phyloP scores from a whole-genome alignment of 2,797 vertebrate genomes.

The Acanthurus lineatus region DNA sequence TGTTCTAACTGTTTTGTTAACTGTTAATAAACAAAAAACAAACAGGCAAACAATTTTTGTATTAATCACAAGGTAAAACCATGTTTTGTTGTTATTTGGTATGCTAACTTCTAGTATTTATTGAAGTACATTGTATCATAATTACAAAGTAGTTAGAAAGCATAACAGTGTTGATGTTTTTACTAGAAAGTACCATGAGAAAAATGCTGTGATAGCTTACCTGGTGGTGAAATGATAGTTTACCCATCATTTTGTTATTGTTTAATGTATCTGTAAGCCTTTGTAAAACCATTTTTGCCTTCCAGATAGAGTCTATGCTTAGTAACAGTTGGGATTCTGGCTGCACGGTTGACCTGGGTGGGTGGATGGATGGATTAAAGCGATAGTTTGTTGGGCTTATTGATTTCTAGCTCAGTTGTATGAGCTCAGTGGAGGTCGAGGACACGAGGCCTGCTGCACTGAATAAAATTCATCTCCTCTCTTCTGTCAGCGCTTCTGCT shows the following conservation, averaged over 20 bases:
- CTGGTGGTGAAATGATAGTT: background rate
- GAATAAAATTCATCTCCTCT: slow-evolving; percentile 32
- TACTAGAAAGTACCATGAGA: background rate
- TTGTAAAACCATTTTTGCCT: background rate
- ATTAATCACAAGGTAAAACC: background rate
- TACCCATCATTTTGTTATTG: background rate
- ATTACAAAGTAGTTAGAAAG: background rate
- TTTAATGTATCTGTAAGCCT: background rate
- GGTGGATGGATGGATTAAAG: slow-evolving; percentile 34
- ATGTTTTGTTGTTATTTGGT: background rate
- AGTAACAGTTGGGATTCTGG: slow-evolving; percentile 4
- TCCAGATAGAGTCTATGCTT: slow-evolving; percentile 8
- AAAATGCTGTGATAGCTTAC: background rate
- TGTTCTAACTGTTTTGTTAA: no score
- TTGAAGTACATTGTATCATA: background rate
- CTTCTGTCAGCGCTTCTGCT: slow-evolving; percentile 19
- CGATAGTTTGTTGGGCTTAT: slow-evolving; percentile 31
- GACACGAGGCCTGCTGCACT: slow-evolving; percentile 7
- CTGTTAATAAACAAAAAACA: no score
- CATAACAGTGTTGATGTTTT: background rate
- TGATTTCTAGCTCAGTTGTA: slow-evolving; percentile 30
- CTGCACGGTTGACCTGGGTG: background rate
- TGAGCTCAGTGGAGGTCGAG: slow-evolving; percentile 2
- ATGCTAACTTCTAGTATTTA: background rate
- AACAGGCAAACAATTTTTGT: no score